A percentile compares a stretch with the other conserved stretches of the same genome.
These are phyloP conservation scores for Mythimna lalbum DNA, from an alignment of 2,888 invertebrate genomes.

Conservation along the genomic window DNA sequence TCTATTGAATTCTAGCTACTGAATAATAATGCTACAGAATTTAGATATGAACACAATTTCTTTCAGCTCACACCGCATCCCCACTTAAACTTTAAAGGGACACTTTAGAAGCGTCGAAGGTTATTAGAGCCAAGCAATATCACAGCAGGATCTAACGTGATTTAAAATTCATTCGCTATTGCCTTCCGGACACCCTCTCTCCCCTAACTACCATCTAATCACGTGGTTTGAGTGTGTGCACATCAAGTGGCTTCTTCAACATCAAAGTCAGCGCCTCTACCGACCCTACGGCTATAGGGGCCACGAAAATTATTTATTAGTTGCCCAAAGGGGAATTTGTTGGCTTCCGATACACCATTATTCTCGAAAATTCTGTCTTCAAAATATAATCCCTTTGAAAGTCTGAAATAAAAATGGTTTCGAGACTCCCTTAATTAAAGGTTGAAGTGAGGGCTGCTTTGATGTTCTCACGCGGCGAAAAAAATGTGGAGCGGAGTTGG, in stretches of 20 bases:
- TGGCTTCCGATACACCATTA: slow-evolving; percentile 67
- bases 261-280: slow-evolving; percentile 80
- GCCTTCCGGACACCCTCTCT: slow-evolving; percentile 52
- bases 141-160: slow-evolving; percentile 67
- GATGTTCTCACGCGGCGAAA: slow-evolving; percentile 53
- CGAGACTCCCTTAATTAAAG: slow-evolving; percentile 72
- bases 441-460: slow-evolving; percentile 58
- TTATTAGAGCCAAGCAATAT: slow-evolving; percentile 32
- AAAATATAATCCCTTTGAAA: slow-evolving; percentile 68
- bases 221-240: slow-evolving; percentile 79
- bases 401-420: slow-evolving; percentile 66
- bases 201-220: slow-evolving; percentile 83
- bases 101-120: slow-evolving; percentile 42
- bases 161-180: slow-evolving; percentile 77
- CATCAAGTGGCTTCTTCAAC: slow-evolving; percentile 84
- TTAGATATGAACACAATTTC: neutral
- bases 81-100: slow-evolving; percentile 36
- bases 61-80: slow-evolving; percentile 1
- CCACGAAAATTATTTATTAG: slow-evolving; percentile 82
- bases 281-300: slow-evolving; percentile 66
- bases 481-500: slow-evolving; percentile 36
- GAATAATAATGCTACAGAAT: neutral
- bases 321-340: slow-evolving; percentile 74
- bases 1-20: neutral
- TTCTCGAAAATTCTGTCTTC: slow-evolving; percentile 53